Percentiles rank a stretch among this genome's conserved stretches.
These are phyloP conservation scores for Paracanthobrama guichenoti DNA, from an alignment of 2,113 vertebrate genomes.

Conservation along the genomic window DNA sequence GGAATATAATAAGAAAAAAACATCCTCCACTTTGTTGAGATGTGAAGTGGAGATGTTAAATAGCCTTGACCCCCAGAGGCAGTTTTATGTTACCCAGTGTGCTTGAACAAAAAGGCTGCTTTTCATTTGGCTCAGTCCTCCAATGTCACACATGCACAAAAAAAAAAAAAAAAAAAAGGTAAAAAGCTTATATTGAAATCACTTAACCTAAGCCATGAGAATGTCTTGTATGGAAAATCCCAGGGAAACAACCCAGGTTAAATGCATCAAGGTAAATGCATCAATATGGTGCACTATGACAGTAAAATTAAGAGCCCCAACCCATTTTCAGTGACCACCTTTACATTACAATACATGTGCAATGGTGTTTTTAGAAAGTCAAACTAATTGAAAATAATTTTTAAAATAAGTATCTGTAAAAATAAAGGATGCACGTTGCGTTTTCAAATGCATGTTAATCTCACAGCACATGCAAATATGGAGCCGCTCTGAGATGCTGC, in stretches of 20 bases:
- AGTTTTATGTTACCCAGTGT: background rate
- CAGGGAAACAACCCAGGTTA: background rate
- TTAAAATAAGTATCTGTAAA: too few species aligned
- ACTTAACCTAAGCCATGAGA: background rate
- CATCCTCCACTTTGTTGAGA: background rate
- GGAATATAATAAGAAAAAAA: slow-evolving; percentile 5
- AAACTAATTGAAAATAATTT: too few species aligned
- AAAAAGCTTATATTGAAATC: background rate
- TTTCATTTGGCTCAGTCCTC: background rate
- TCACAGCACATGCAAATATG: too few species aligned
- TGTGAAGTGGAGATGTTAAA: background rate
- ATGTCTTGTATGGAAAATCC: background rate
- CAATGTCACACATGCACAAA: background rate
- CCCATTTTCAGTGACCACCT: background rate
- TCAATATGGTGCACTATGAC: background rate
- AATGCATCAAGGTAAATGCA: background rate
- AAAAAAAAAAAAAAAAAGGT: background rate
- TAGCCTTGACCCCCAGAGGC: background rate
- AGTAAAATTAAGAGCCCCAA: background rate
- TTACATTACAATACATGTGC: too few species aligned
- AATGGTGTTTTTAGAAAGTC: too few species aligned
- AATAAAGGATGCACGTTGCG: too few species aligned
- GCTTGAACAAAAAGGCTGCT: background rate
- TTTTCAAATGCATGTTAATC: too few species aligned
- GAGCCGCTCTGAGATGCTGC: too few species aligned